Base-by-base conservation (phyloP, 2,888 invertebrate genomes). In the Acanthosoma haemorrhoidale region DNA sequence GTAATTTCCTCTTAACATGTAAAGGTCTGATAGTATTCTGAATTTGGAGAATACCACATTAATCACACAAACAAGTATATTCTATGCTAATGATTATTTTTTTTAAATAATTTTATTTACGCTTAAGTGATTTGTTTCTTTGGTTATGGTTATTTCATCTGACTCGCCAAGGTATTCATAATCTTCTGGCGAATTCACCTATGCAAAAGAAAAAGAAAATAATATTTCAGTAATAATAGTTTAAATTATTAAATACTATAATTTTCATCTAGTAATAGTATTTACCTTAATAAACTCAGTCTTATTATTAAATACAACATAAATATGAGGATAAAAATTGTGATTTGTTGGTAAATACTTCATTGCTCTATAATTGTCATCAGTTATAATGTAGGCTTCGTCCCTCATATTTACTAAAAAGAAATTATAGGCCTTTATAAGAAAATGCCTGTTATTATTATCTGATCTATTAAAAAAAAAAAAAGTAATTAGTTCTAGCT, bases 221-320 rank as follows among this genome's bases (percentile, higher is more conserved):
- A n/a, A n/a, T n/a, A n/a, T n/a, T n/a, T n/a, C n/a, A n/a, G n/a
- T n/a, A n/a, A n/a, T n/a, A n/a, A n/a, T n/a, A n/a, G n/a, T n/a
- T n/a, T 1, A 51, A 1, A 25, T 32, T 16, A 13, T 2, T 9
- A 59, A 1, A 9, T 18, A 59, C 31, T 4, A 34, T 72, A 34
- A 29, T 70, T 39, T n/a, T 64, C 11, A 34, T 57, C 8, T 31
- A 16, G 29, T n/a, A 25, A 31, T 4, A 61, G 5, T 25, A 36
- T 74, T 74, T 75, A 87, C 88, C 82, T 88, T 88, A 74, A 88
- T 79, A 71, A 88, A 83, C 77, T 86, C 86, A 68, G 88, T 87
- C 13, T 88, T 88, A 66, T 87, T 87, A 2, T 88, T 88, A 76
- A 88, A 87, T 76, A 87, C 87, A 59, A 88, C 88, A 18, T 88